Evolutionary conservation across 2,888 invertebrate species (phyloP).

Genomic region (Nysson spinosus): DNA sequence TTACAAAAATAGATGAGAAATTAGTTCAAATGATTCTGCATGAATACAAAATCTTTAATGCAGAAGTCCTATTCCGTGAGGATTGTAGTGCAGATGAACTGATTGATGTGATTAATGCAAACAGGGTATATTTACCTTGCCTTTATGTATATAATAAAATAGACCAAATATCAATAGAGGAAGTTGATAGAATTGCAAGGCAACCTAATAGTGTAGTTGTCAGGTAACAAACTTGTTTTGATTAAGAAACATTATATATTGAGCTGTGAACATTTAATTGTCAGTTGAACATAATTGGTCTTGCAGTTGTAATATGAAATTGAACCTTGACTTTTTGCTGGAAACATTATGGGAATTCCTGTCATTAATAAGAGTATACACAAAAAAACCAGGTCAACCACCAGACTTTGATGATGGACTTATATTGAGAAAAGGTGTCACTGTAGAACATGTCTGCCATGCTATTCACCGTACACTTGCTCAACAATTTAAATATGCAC

Average conservation of each 20-base stretch:
- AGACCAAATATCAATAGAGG: constrained; percentile 99
- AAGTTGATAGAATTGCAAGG: constrained; percentile 95
- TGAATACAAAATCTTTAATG: constrained; percentile 98
- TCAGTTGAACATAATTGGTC: constrained; percentile 30
- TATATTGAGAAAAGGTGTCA: constrained; percentile 93
- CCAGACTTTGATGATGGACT: constrained; percentile 98
- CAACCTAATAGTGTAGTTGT: constrained; percentile 94
- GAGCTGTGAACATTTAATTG: constrained; percentile 1
- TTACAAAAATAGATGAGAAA: constrained; percentile 97
- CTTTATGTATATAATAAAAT: constrained; percentile 99
- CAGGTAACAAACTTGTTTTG: constrained; percentile 81
- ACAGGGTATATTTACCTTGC: constrained; percentile 95
- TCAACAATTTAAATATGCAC: constrained; percentile 95
- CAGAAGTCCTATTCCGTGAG: constrained; percentile 95
- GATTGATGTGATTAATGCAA: constrained; percentile 98
- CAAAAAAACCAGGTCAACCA: constrained; percentile 98
- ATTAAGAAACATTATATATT: not conserved
- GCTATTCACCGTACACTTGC: constrained; percentile 96
- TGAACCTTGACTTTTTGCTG: constrained; percentile 96
- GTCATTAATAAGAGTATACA: constrained; percentile 96
- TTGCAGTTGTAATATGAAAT: constrained; percentile 97
- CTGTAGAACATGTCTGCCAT: constrained; percentile 98
- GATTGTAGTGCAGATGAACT: constrained; percentile 97
- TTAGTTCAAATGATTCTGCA: constrained; percentile 98
- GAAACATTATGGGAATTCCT: constrained; percentile 96